Evolutionary conservation across 2,113 vertebrate genomes (phyloP), one percentile per base, ranked within the genome.

Genomic region (Asarcornis scutulata): DNA sequence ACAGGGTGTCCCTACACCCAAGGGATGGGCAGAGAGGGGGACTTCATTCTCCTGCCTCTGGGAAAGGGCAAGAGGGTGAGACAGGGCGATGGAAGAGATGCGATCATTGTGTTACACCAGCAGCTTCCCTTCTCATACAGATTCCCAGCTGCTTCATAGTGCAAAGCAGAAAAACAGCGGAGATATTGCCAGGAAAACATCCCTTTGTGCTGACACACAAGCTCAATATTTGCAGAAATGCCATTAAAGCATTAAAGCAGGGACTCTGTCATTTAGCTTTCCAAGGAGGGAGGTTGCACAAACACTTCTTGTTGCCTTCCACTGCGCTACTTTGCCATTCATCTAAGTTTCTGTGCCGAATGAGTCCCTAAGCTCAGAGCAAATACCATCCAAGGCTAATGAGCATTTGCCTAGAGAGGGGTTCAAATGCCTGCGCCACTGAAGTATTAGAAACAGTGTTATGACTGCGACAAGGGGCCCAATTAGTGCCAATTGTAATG

Each of bases 91-190:
- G 34, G 36, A 22, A 64, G 50, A 60, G 34, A 29, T 67, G n/a
- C 0, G 0, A 29, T n/a, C 36, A 5, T 21, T 14, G 4, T 4
- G 8, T 31, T 12, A 9, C 44, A 55, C 38, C 34, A 63, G 7
- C 23, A 17, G 4, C 5, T 50, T 36, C 83, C 53, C 52, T 13
- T 38, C 9, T 31, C 12, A 1, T 12, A 27, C 29, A 18, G 20
- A 27, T 58, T 64, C 53, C 63, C 68, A 63, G 59, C 53, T 58
- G 73, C 78, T 58, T 42, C 1, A 0, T n/a, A 13, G 16, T 0
- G 0, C 46, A 38, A n/a, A 46, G 59, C 2, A 0, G 64, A 40
- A 59, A 21, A 81, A 12, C 40, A 38, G 74, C 40, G 3, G 48
- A 32, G 53, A 23, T 8, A 9, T 0, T 7, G 72, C 71, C 60